Percentiles rank a stretch among this genome's conserved stretches.
phyloP scores from a whole-genome alignment of 2,888 invertebrate species.

The Limnephilus rhombicus region DNA sequence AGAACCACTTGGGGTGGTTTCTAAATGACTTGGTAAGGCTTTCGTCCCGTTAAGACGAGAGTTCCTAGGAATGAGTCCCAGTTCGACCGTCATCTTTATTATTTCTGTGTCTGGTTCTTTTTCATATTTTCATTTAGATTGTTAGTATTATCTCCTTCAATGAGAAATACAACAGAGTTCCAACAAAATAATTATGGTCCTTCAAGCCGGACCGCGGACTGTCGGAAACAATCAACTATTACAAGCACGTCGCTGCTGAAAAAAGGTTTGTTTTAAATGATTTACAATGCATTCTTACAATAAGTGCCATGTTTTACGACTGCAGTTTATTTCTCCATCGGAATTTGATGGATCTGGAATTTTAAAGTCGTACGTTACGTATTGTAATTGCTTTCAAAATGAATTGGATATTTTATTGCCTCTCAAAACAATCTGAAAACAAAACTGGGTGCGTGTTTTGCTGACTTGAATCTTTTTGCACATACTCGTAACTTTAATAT shows the following conservation, averaged over 20 bases:
- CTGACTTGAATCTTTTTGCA: background rate
- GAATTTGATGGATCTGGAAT: constrained; percentile 1
- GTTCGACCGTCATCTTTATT: no score
- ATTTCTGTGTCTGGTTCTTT: no score
- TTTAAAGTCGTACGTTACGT: background rate
- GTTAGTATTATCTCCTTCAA: no score
- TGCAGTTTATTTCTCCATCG: background rate
- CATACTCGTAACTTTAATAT: background rate
- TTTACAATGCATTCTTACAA: constrained; percentile 1
- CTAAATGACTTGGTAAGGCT: no score
- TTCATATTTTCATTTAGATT: no score
- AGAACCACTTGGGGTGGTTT: no score
- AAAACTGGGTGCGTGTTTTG: background rate
- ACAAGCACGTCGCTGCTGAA: background rate
- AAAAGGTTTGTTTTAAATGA: background rate
- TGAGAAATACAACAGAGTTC: background rate
- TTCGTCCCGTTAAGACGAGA: no score
- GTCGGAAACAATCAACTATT: background rate
- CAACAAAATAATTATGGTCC: background rate
- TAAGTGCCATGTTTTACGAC: background rate
- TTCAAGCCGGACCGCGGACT: background rate
- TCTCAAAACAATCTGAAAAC: background rate
- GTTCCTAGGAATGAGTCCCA: no score
- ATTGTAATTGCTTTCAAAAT: background rate
- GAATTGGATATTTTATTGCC: background rate